phyloP scores from a whole-genome alignment of 2,797 vertebrate species.

The Jordanella pulchra region DNA sequence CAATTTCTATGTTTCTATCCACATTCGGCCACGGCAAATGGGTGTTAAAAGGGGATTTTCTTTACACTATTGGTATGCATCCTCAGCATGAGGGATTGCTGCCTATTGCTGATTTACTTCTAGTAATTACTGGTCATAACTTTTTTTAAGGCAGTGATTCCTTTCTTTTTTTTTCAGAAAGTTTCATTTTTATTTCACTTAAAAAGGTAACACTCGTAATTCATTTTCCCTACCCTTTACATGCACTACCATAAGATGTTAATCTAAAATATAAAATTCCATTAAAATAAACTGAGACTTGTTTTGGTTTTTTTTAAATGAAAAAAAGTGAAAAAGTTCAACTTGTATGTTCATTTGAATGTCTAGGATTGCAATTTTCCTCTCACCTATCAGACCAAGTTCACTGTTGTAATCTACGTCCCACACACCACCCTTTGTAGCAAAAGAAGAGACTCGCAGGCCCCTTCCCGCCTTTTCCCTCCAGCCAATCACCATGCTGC shows the following conservation, averaged over 20 bases:
- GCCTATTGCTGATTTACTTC: too few species aligned
- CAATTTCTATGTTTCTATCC: too few species aligned
- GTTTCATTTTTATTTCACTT: neutral
- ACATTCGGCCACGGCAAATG: too few species aligned
- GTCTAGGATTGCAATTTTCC: neutral
- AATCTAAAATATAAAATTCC: neutral
- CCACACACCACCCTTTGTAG: slow-evolving; percentile 76
- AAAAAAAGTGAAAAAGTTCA: neutral
- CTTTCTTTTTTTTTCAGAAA: neutral
- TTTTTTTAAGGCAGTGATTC: neutral
- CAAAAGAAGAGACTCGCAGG: slow-evolving; percentile 72
- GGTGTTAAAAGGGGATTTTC: too few species aligned
- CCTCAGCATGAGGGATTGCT: too few species aligned
- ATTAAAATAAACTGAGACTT: neutral
- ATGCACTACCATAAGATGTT: neutral
- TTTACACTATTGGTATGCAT: too few species aligned
- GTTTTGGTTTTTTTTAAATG: neutral
- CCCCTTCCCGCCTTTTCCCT: slow-evolving; percentile 70
- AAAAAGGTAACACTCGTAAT: neutral
- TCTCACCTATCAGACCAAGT: slow-evolving; percentile 83
- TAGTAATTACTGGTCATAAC: too few species aligned
- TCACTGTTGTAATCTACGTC: slow-evolving; percentile 79
- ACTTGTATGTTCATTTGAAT: neutral
- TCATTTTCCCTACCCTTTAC: neutral
- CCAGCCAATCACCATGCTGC: slow-evolving; percentile 78